Evolutionary conservation across 2,888 invertebrate species (phyloP), one percentile per base, ranked within the genome.

Genomic region (Gortyna flavago): DNA sequence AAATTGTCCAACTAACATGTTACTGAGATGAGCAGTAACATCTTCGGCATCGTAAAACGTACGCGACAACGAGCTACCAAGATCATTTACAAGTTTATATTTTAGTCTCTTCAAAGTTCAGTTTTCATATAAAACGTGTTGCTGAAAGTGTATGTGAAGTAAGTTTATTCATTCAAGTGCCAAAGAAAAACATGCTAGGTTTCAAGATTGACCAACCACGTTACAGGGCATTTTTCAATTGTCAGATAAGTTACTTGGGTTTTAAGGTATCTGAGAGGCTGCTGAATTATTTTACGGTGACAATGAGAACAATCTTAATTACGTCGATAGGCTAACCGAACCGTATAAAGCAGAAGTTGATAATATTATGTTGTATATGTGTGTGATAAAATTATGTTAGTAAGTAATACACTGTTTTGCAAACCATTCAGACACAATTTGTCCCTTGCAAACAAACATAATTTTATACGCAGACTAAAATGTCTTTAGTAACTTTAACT

Each of bases 81-180:
- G 75, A 79, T 69, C 66, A 73, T 72, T 64, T 71, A 59, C 62
- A 75, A 86, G 77, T 86, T 85, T 76, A 83, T 78, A 86, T 83
- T 71, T 79, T 65, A 61, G 72, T 65, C 72, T 77, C 38, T 44
- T 18, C 41, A 38, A 76, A 83, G 70, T 75, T 86, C 13, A 29
- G 66, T 32, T 80, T 80, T 83, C 83, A 80, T 86, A 78, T 74
- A 72, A 86, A 83, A 80, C 86, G 83, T 85, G 86, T 72, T 74
- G 38, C 35, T 80, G 65, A 54, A 81, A 73, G 64, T 75, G 67
- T 6, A 38, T 48, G 13, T 41, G 11, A 61, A 64, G 44, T 62
- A 72, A 57, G 57, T 75, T 73, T 61, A 25, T 51, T 59, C 16
- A 21, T 1, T 25, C 3, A 64, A 77, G 21, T 38, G 21, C 11